phyloP scores from a whole-genome alignment of 2,797 vertebrate species.

The Micropoecilia bifurca region DNA sequence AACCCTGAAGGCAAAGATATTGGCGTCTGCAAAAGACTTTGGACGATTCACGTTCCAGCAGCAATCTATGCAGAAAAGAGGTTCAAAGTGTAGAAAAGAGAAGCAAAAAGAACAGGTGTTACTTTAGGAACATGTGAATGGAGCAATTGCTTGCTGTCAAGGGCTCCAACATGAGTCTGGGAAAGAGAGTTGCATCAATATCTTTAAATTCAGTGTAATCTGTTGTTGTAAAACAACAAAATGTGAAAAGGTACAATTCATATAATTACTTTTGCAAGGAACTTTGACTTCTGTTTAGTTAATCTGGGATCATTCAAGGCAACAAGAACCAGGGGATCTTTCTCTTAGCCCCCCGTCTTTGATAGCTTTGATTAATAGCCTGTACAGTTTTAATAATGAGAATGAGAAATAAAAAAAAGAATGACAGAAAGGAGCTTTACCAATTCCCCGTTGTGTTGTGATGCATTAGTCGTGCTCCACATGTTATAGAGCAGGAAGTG shows the following conservation, averaged over 20 bases:
- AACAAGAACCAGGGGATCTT: slow-evolving; percentile 32
- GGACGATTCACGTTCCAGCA: neutral
- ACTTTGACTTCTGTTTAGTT: slow-evolving; percentile 16
- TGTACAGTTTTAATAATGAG: slow-evolving; percentile 39
- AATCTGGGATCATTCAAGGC: slow-evolving; percentile 36
- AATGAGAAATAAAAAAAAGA: slow-evolving; percentile 36
- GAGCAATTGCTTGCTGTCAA: neutral
- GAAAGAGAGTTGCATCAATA: neutral
- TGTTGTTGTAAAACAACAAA: neutral
- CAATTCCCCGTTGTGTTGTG: slow-evolving; percentile 27
- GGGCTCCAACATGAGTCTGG: neutral
- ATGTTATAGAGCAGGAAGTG: slow-evolving; percentile 38
- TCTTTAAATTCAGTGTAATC: neutral
- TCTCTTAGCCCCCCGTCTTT: slow-evolving; percentile 53
- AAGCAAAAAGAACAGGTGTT: neutral
- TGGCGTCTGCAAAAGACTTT: neutral
- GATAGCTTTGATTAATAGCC: slow-evolving; percentile 63
- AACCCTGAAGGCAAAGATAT: neutral
- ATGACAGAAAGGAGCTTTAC: slow-evolving; percentile 33
- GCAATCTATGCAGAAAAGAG: neutral
- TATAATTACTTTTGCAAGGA: neutral
- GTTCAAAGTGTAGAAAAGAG: neutral
- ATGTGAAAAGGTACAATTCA: neutral
- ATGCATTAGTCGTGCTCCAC: slow-evolving; percentile 35
- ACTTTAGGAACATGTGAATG: neutral